These are phyloP conservation scores for Struthidea cinerea DNA, from an alignment of 2,113 vertebrate species.

Conservation along the genomic window DNA sequence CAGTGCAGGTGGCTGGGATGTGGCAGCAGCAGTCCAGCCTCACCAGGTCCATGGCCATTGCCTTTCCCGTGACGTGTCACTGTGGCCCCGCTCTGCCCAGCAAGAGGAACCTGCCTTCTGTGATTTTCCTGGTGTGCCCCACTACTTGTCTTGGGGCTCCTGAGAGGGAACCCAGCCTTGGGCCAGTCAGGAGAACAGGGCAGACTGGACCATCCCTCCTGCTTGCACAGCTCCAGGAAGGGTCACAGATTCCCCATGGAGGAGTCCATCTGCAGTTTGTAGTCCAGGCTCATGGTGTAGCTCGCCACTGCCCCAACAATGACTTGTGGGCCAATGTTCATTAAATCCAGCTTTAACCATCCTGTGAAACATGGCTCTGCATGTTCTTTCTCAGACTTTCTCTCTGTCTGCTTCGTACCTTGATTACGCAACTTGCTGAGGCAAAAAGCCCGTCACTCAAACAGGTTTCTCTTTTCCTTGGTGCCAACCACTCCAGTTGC, in stretches of 20 bases:
- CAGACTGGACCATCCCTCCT: neutral
- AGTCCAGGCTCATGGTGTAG: rapidly evolving
- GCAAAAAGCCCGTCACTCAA: neutral
- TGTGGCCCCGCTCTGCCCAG: neutral
- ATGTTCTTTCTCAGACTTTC: neutral
- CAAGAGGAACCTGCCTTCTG: neutral
- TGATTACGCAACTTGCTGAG: neutral
- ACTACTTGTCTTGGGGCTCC: neutral
- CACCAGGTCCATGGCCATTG: neutral
- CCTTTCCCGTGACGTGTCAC: neutral
- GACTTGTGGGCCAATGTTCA: neutral
- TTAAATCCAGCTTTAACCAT: neutral
- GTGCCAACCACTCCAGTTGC: neutral
- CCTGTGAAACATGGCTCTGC: neutral
- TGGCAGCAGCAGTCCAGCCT: neutral
- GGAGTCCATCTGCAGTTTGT: neutral
- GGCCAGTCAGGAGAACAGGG: neutral
- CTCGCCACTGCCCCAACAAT: neutral
- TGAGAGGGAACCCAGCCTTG: neutral
- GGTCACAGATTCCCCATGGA: neutral
- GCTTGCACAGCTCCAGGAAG: neutral
- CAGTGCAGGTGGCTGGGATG: neutral
- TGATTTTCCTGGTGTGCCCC: neutral
- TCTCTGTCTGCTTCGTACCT: neutral
- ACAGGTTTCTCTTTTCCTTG: neutral